Base-by-base conservation (phyloP, 2,113 vertebrate genomes). In the Sminthopsis crassicaudata region DNA sequence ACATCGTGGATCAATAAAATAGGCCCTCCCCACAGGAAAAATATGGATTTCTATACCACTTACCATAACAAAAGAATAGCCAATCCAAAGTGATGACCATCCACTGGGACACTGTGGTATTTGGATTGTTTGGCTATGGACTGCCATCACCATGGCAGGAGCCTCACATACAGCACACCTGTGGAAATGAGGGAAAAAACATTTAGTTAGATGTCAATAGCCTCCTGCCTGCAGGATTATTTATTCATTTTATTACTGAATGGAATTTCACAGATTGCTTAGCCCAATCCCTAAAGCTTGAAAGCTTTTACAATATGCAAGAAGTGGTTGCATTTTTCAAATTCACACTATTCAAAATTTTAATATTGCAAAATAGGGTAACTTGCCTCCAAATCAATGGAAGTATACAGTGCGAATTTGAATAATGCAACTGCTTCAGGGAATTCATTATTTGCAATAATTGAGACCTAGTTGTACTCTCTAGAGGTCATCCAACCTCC, bases 141-240 rank as follows among this genome's bases (percentile, higher is more conserved):
- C 98, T 0, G 99, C 99, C 97, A 99, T 99, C 94, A 99, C 99
- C 99, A 99, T 99, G 93, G 99, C 99, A 22, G 99, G 99, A 1
- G 99, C 99, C 97, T 99, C 99, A 92, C 99, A 99, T 42, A 99
- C 99, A 0, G 99, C 97, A 88, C 99, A 99, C 95, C 99, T 99
- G 97, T 48, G 90, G 95, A 11, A 3, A 95, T 93, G 84, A 36
- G 10, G 50, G 1, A 42, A 94, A 88, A 95, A 89, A 0, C 84
- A 8, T 60, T 94, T 27, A 0, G 0, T 14, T 24, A 24, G 11
- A 89, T 0, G 51, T 6, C 6, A 84, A 42, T 22, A n/a, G 67
- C 1, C 30, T 42, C 67, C n/a, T 84, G 36, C 2, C n/a, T 22
- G 7, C 22, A 84, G 36, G 42, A 42, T 42, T 84, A 7, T 19